Base-by-base conservation (phyloP, 2,888 invertebrate species). In the Netelia inedita region DNA sequence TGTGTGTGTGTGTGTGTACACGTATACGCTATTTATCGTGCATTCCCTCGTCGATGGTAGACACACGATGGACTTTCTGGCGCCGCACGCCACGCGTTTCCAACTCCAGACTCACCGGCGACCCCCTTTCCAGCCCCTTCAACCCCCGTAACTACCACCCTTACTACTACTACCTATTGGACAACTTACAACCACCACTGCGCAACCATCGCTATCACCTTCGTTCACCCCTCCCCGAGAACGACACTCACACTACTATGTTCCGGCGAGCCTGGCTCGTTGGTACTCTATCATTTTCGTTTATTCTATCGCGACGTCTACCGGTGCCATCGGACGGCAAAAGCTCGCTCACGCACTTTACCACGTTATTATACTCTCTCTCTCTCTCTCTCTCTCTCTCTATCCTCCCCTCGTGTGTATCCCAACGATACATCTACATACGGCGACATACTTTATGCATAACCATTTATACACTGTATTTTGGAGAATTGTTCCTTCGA, bases 11-110 rank as follows among this genome's bases (percentile, higher is more conserved):
- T 28, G 28, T 28, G 5, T 3, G 5, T 28, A 0, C 28, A 28
- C 28, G 28, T 28, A 28, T 28, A 28, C 28, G 28, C 28, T 28
- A 28, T 28, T 79, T 75, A 74, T 50, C 82, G 85, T 76, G 66
- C 72, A 76, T 84, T 80, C 68, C 63, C 81, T 75, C 82, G 79
- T 69, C 72, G 74, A 69, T 46, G 68, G 73, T 43, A 65, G 75
- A 66, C 63, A 59, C 23, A 83, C 84, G 82, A 63, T 79, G 83
- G 91, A 90, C 91, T 89, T 84, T 35, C 73, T 87, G 91, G 91
- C 91, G 91, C 92, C 91, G 91, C 92, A 91, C 92, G 92, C 91
- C 89, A 91, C 83, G 85, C 79, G 76, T 69, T 71, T 46, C 16
- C 23, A 55, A 76, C 78, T 80, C 82, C 89, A 91, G 92, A 92